These are phyloP conservation scores for Danio albolineatus DNA, from an alignment of 2,797 vertebrate species.

Conservation along the genomic window DNA sequence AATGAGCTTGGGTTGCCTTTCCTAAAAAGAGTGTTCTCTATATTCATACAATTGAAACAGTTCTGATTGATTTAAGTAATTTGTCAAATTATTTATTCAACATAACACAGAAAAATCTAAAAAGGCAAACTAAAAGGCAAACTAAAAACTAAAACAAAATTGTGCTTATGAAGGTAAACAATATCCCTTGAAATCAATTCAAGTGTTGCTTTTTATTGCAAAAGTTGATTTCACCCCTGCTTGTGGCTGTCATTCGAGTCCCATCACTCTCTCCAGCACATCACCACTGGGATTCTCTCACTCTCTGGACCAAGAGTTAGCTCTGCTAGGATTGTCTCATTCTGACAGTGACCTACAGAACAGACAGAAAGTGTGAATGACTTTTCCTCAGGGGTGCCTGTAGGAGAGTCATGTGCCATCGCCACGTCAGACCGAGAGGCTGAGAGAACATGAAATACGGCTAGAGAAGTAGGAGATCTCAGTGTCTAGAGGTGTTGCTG, in stretches of 20 bases:
- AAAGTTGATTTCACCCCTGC: too few relatives aligned
- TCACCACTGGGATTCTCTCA: neutral
- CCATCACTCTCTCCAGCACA: neutral
- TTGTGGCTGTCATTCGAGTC: neutral
- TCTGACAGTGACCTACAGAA: slow-evolving; percentile 16
- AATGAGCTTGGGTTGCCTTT: too few relatives aligned
- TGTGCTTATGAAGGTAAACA: too few relatives aligned
- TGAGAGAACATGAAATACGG: slow-evolving; percentile 34
- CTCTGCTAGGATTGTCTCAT: neutral
- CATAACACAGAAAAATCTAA: too few relatives aligned
- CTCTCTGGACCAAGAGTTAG: neutral
- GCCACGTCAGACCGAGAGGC: slow-evolving; percentile 4
- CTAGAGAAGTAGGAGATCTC: slow-evolving; percentile 52
- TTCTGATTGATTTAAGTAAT: too few relatives aligned
- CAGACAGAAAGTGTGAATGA: slow-evolving; percentile 25
- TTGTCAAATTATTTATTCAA: too few relatives aligned
- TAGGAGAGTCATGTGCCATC: slow-evolving; percentile 10
- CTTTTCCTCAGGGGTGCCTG: slow-evolving; percentile 6
- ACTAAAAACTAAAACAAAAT: too few relatives aligned
- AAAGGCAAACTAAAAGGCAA: too few relatives aligned
- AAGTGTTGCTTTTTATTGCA: too few relatives aligned
- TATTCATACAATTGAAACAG: too few relatives aligned
- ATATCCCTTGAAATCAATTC: too few relatives aligned
- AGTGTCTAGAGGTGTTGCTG: slow-evolving; percentile 47
- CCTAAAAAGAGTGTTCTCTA: too few relatives aligned